Conservation (phyloP, 2,797 vertebrate genomes). For the Danio choprae region DNA sequence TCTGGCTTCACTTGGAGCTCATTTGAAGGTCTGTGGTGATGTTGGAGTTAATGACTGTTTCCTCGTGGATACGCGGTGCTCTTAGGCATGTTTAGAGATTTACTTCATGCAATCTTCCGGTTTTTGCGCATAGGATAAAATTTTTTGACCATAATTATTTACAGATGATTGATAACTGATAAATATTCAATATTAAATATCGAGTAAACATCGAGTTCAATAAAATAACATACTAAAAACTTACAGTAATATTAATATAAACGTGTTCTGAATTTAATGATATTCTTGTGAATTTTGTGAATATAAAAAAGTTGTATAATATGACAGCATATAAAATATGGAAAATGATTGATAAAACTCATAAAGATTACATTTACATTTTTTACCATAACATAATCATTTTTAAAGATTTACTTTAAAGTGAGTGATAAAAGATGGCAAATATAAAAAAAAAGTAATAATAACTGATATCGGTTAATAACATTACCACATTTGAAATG, state of each 20-base stretch:
- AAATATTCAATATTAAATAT: not conserved
- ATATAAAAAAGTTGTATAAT: too few relatives aligned
- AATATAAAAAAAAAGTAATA: too few relatives aligned
- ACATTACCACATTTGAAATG: not conserved
- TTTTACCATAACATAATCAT: too few relatives aligned
- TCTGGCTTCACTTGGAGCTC: slow-evolving; percentile 28
- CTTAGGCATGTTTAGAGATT: not conserved
- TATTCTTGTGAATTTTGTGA: too few relatives aligned
- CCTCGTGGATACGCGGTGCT: slow-evolving; percentile 8
- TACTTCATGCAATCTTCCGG: not conserved
- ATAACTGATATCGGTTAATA: not conserved
- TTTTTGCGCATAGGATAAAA: not conserved
- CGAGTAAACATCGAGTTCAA: too few relatives aligned
- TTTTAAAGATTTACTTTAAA: too few relatives aligned
- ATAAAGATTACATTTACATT: too few relatives aligned
- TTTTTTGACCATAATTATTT: not conserved
- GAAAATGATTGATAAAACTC: too few relatives aligned
- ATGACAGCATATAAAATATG: too few relatives aligned
- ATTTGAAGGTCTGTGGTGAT: slow-evolving; percentile 1
- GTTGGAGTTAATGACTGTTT: slow-evolving; percentile 10
- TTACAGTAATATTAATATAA: too few relatives aligned
- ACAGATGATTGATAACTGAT: not conserved
- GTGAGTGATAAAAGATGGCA: not conserved
- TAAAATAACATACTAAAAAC: too few relatives aligned
- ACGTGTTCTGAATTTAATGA: too few relatives aligned